These are phyloP conservation scores for Prorops nasuta DNA, from an alignment of 1,140 invertebrate species.

Conservation along the genomic window DNA sequence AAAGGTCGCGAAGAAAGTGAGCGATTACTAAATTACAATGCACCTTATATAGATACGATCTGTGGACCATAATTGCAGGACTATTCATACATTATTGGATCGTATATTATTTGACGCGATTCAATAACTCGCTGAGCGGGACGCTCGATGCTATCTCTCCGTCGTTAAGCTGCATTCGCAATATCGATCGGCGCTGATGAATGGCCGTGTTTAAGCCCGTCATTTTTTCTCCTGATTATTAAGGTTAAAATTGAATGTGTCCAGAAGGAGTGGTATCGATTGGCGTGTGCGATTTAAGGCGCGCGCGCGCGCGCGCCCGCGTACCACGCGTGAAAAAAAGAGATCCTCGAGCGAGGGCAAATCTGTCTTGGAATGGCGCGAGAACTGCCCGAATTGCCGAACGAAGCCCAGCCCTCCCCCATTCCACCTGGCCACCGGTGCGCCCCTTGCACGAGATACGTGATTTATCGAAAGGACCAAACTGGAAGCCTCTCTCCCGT, in stretches of 20 bases:
- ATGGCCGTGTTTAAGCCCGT: slow-evolving; percentile 32
- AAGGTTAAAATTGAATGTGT: slow-evolving; percentile 44
- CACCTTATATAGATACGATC: slow-evolving; percentile 40
- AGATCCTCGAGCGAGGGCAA: slow-evolving; percentile 3
- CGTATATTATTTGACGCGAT: slow-evolving; percentile 50
- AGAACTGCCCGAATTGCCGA: slow-evolving; percentile 15
- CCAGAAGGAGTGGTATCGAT: slow-evolving; percentile 18
- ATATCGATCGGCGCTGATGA: slow-evolving; percentile 44
- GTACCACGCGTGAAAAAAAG: slow-evolving; percentile 32
- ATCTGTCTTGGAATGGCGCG: slow-evolving; percentile 24
- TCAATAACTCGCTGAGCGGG: slow-evolving; percentile 40
- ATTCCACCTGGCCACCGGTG: too few relatives aligned
- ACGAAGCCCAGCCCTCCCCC: slow-evolving; percentile 3
- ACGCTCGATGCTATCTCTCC: slow-evolving; percentile 37
- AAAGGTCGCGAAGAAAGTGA: too few relatives aligned
- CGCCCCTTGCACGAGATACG: too few relatives aligned
- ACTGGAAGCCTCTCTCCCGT: background rate
- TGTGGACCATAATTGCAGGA: slow-evolving; percentile 38
- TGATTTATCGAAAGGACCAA: slow-evolving; percentile 21
- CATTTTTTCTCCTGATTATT: slow-evolving; percentile 40
- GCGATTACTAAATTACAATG: slow-evolving; percentile 38
- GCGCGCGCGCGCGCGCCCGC: slow-evolving; percentile 8
- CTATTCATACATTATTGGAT: slow-evolving; percentile 48
- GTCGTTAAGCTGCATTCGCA: slow-evolving; percentile 43
- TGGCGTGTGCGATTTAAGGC: too few relatives aligned